Evolutionary conservation across 2,797 vertebrate genomes (phyloP).

Genomic region (Benthosema pterotum): DNA sequence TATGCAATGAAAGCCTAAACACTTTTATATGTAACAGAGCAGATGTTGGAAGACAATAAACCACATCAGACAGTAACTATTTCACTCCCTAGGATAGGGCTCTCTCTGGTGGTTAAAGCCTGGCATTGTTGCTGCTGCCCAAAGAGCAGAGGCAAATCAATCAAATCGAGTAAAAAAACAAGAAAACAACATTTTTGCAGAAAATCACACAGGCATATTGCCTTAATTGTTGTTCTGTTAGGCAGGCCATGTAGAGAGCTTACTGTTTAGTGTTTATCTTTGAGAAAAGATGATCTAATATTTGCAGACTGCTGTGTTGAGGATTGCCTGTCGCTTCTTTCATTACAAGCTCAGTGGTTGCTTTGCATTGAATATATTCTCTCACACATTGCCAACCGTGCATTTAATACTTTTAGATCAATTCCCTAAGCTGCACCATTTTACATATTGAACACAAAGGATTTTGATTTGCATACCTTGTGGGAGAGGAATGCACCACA

Average conservation of each 20-base stretch:
- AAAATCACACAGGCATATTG: constrained; percentile 34
- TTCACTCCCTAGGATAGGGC: constrained; percentile 52
- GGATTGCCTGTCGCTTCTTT: constrained; percentile 61
- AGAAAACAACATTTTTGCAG: constrained; percentile 15
- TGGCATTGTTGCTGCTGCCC: constrained; percentile 40
- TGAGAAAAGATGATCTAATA: constrained; percentile 51
- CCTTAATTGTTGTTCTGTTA: constrained; percentile 45
- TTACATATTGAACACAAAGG: constrained; percentile 66
- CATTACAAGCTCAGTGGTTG: constrained; percentile 63
- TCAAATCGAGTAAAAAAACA: constrained; percentile 6
- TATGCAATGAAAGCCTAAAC: constrained; percentile 1
- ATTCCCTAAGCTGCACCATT: constrained; percentile 63
- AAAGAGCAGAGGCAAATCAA: not conserved
- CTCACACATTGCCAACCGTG: constrained; percentile 59
- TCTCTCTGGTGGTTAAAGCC: constrained; percentile 66
- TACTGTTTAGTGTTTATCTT: constrained; percentile 49
- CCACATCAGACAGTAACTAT: not conserved
- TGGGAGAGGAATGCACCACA: constrained; percentile 37
- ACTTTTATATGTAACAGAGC: not conserved
- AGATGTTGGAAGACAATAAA: not conserved
- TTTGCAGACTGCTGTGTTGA: constrained; percentile 51
- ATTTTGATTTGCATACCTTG: constrained; percentile 61
- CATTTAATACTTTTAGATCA: constrained; percentile 63
- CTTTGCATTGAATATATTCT: constrained; percentile 69
- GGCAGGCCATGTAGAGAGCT: constrained; percentile 16